phyloP scores from a whole-genome alignment of 2,888 invertebrate species.

The Cantharis rufa region DNA sequence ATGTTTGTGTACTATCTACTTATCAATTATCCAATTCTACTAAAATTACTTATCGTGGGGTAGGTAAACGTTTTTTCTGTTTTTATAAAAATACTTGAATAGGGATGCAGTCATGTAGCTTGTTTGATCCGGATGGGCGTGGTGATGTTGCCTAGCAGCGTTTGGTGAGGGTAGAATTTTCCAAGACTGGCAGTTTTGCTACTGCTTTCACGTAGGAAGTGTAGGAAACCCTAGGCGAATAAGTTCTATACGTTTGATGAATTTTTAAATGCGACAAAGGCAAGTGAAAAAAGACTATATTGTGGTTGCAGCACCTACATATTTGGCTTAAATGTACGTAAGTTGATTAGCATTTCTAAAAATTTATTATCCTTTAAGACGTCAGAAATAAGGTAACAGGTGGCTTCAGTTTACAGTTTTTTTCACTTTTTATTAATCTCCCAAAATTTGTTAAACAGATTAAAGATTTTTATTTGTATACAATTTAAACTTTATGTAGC shows the following conservation, averaged over 20 bases:
- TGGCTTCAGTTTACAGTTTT: slow-evolving; percentile 28
- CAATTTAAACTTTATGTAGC: not conserved
- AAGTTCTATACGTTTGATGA: slow-evolving; percentile 18
- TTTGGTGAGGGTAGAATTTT: slow-evolving; percentile 48
- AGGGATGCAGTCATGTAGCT: slow-evolving; percentile 23
- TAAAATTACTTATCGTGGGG: not conserved
- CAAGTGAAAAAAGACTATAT: not conserved
- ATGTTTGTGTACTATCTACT: too few relatives aligned
- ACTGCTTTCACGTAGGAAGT: slow-evolving; percentile 40
- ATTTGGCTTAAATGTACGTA: not conserved
- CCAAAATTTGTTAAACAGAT: not conserved
- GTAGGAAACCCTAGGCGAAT: slow-evolving; percentile 18
- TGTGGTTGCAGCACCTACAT: not conserved
- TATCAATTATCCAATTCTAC: not conserved
- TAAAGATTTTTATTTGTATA: not conserved
- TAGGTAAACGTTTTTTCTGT: not conserved
- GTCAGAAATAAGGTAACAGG: slow-evolving; percentile 36
- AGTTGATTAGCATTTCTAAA: slow-evolving; percentile 5
- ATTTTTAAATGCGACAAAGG: slow-evolving; percentile 13
- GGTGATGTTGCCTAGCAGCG: slow-evolving; percentile 51
- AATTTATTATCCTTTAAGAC: not conserved
- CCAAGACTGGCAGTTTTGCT: slow-evolving; percentile 46
- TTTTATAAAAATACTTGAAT: slow-evolving; percentile 4
- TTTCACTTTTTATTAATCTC: slow-evolving; percentile 10
- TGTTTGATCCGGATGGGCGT: slow-evolving; percentile 42